These are phyloP conservation scores for Macrotrachela quadricornifera DNA, from an alignment of 1,140 invertebrate species.

Conservation along the genomic window DNA sequence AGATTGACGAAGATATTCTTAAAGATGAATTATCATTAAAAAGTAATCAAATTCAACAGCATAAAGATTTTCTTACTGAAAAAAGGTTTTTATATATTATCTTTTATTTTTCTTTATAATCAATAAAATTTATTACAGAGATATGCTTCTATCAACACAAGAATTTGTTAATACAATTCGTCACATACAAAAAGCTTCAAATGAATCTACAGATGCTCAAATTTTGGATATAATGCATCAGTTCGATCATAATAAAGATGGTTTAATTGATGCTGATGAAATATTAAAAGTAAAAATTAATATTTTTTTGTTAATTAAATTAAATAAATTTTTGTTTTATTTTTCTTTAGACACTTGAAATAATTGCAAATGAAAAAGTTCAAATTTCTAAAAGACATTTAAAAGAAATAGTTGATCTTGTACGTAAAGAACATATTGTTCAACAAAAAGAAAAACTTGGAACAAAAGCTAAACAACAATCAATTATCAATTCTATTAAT, in stretches of 20 bases:
- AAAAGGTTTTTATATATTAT: too few relatives aligned
- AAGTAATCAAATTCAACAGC: too few relatives aligned
- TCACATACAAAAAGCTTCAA: background rate
- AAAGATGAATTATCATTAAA: background rate
- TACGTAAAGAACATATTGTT: too few relatives aligned
- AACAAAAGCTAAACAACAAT: too few relatives aligned
- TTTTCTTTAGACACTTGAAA: background rate
- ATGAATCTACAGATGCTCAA: background rate
- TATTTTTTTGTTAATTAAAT: background rate
- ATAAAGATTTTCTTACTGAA: too few relatives aligned
- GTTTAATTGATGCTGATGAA: conserved; percentile 3
- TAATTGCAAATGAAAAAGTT: conserved; percentile 7
- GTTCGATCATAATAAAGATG: conserved; percentile 3
- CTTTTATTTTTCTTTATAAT: too few relatives aligned
- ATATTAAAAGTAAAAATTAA: background rate
- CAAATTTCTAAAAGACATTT: conserved; percentile 2
- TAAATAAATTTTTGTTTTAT: background rate
- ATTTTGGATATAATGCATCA: background rate
- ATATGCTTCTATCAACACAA: too few relatives aligned
- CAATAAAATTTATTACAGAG: too few relatives aligned
- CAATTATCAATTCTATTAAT: too few relatives aligned
- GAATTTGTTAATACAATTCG: too few relatives aligned
- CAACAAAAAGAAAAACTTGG: too few relatives aligned
- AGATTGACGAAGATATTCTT: background rate
- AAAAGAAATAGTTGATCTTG: background rate